phyloP scores from a whole-genome alignment of 2,113 vertebrate species.

The Tamias sibiricus region DNA sequence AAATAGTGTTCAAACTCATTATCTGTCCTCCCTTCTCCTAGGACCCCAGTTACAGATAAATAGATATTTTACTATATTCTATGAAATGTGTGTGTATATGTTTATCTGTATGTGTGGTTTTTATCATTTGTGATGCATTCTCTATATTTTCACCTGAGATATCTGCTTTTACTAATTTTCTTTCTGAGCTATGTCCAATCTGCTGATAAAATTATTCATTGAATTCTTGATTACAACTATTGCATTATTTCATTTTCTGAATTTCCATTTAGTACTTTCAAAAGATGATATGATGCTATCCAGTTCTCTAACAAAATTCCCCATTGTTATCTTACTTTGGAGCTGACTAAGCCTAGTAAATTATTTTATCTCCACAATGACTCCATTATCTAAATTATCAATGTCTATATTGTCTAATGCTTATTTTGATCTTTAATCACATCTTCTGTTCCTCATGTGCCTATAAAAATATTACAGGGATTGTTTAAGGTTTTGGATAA shows the following conservation, averaged over 20 bases:
- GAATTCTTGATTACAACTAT: not conserved
- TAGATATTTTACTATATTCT: not conserved
- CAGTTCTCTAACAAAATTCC: constrained; percentile 20
- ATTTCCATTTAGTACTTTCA: not conserved
- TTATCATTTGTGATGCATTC: not conserved
- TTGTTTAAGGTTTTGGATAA: not conserved
- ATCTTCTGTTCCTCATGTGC: not conserved
- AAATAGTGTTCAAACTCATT: not conserved
- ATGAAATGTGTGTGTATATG: not conserved
- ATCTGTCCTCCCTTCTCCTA: not conserved
- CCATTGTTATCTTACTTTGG: not conserved
- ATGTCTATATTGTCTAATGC: not conserved
- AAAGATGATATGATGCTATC: not conserved
- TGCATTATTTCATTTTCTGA: not conserved
- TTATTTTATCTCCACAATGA: not conserved
- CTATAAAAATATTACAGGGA: not conserved
- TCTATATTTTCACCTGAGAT: not conserved
- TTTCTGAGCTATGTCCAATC: not conserved
- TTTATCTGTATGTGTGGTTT: not conserved
- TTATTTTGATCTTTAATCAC: constrained; percentile 3
- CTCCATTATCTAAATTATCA: not conserved
- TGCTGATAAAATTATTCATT: not conserved
- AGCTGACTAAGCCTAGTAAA: not conserved
- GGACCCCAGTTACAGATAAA: not conserved
- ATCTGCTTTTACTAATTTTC: not conserved